Evolutionary conservation across 2,797 vertebrate species (phyloP), one percentile per base, ranked within the genome.

Genomic region (Sebastes hopkinsi): DNA sequence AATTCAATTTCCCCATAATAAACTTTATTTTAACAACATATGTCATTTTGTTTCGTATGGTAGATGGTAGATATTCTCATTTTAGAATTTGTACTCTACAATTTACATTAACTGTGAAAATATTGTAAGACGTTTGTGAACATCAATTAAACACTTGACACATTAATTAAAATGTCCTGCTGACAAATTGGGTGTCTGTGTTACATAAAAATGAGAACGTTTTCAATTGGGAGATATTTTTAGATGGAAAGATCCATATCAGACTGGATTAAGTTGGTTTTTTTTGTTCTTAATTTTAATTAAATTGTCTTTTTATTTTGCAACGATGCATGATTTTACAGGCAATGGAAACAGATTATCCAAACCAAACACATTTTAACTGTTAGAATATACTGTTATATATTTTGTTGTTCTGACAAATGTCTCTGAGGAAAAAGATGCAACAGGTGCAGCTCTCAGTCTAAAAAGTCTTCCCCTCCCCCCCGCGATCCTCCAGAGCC

Each of bases 401-500:
- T 36, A 7, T 38, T 25, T 2, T 62, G 29, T 69, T 65, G 36
- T 74, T 67, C 25, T 55, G 27, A 72, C 5, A 55, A 38, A 58
- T 25, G 14, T 54, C 62, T 82, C 79, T 65, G 72, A 92, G 77
- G 75, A 70, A 65, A 80, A 88, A 70, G 18, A 80, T 77, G 87
- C 80, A 87, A 89, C 92, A 93, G 86, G 81, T 92, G 85, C 84
- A 80, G 69, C 77, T 81, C 66, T 34, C 27, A 54, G 32, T 38
- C 12, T 77, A 66, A 83, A 79, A 70, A 20, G 12, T 36, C 74
- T 50, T 32, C 67, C 72, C 71, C 52, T 25, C 32, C 55, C 25
- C 50, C 50, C 38, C 42, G 29, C 67, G 67, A 80, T 82, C 69
- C 88, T 79, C 81, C 85, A 99, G 98, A 99, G 98, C 89, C 98